A percentile compares a stretch with the other conserved stretches of the same genome.
phyloP scores from a whole-genome alignment of 2,888 invertebrate genomes.

The Nasonovia ribisnigri region DNA sequence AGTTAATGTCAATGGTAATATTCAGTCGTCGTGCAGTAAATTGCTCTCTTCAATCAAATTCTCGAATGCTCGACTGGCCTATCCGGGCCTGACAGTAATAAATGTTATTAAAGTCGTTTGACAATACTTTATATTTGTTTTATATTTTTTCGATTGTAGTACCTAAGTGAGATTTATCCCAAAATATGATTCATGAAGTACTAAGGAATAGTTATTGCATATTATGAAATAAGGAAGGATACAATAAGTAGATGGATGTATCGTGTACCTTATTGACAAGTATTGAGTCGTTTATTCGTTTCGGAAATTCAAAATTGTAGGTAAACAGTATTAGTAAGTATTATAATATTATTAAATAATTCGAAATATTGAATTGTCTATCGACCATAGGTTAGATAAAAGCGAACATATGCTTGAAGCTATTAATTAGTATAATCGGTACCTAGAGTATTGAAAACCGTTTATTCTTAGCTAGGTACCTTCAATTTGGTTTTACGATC shows the following conservation, averaged over 20 bases:
- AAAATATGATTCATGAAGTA: background rate
- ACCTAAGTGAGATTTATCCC: background rate
- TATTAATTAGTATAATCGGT: background rate
- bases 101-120: background rate
- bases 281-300: background rate
- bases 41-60: too few species aligned
- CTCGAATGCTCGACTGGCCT: too few species aligned
- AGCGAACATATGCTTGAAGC: background rate
- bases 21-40: too few species aligned
- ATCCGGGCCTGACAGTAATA: too few species aligned
- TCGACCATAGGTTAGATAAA: background rate
- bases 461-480: background rate
- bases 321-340: background rate
- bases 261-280: background rate
- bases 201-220: background rate
- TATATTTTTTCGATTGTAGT: background rate
- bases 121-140: background rate
- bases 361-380: background rate
- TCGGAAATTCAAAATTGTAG: background rate
- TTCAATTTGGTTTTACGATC: background rate
- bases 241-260: background rate
- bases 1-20: background rate
- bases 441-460: background rate
- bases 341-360: background rate
- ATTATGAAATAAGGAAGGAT: background rate